Base-by-base conservation (phyloP, 2,888 invertebrate genomes). In the Mesorhabditis belari region DNA sequence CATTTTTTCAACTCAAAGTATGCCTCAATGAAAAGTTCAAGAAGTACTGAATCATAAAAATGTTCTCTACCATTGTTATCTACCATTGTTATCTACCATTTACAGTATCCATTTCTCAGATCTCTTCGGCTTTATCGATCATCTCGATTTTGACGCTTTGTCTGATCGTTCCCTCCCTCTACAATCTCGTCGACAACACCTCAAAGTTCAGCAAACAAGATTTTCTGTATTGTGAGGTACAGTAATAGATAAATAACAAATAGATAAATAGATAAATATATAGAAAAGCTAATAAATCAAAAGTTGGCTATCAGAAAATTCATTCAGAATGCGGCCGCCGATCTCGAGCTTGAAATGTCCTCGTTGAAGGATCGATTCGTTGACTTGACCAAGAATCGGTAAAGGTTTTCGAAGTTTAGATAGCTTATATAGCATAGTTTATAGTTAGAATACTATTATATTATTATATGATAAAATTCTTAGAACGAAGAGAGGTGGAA, bases 201-300 rank as follows among this genome's bases (percentile, higher is more conserved):
- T 69, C 68, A 26, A 53, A 65, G n/a, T 80, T 79, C 60, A 66
- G 71, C 1, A 58, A 66, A 24, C 67, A 69, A 55, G 80, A 80
- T 55, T 76, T 80, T 55, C 65, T 69, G 21, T 80, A 75, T 54
- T 80, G 80, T 64, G 77, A 80, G 70, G 80, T 80, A 53, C 19
- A 23, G 27, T 53, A 56, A 17, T n/a, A 3, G 17, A n/a, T 25
- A 17, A 12, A 24, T 58, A 56, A n/a, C 6, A 9, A n/a, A 9
- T 12, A 57, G 17, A 1, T 12, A 59, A 61, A 17, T 21, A 27
- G 23, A 12, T 21, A 57, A 17, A 9, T 17, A 5, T 9, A n/a
- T 17, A n/a, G n/a, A n/a, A 24, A 60, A 49, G 19, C 49, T 27
- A 28, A 6, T 6, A 9, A 24, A 35, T 17, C 44, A 35, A n/a